Evolutionary conservation across 2,113 vertebrate species (phyloP), one percentile per base, ranked within the genome.

Genomic region (Poeciliopsis prolifica): DNA sequence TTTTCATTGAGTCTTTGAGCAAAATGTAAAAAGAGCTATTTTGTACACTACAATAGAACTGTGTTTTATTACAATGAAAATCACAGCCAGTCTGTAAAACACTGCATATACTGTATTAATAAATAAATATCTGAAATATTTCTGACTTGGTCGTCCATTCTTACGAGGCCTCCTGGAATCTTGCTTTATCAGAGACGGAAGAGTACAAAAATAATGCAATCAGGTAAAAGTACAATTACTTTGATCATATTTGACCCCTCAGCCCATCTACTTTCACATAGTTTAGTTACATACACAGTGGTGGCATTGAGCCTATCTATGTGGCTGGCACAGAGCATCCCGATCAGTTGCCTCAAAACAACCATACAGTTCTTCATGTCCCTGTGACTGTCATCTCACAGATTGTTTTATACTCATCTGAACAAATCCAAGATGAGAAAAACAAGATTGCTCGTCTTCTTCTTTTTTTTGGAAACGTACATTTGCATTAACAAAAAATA

Each of bases 51-150:
- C 67, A 61, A 78, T 60, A 79, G 70, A 72, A 67, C 63, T 74
- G 78, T 75, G 62, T 87, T 87, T 84, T 81, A 67, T 70, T 70
- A 75, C 33, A 3, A 0, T 77, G 7, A 75, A n/a, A 83, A 14
- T 40, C 58, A 28, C 58, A 64, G 60, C 60, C 79, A 68, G 68
- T 14, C 8, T 70, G 31, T 81, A 62, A 44, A 79, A 61, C 64
- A 30, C 44, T 30, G 29, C 37, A 0, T 65, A 44, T 68, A 65
- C 68, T 72, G 42, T 54, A 26, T 76, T 15, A 81, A 78, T 72
- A 84, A 81, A 78, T 70, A 86, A 84, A 85, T 42, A 72, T 62
- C 68, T 78, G 71, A 65, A 74, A 63, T 65, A 61, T 58, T 65
- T 74, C 29, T 28, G 26, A 73, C 6, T 28, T 14, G 3, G 33